Conservation (phyloP, 2,888 invertebrate genomes). For the Drosophila barbarae region DNA sequence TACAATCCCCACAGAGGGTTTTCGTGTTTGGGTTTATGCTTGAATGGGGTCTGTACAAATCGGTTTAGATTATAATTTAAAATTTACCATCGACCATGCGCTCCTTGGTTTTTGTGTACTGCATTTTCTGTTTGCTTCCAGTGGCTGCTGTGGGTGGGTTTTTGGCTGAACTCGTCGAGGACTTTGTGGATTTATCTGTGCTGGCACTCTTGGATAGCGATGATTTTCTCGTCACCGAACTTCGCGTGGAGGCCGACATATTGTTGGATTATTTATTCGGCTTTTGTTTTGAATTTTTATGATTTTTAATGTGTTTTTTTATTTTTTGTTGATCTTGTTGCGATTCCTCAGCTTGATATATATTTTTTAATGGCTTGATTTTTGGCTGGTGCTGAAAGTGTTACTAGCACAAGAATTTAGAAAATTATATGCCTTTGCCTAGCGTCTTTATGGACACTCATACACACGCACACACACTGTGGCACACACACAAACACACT, state of each 20-base stretch:
- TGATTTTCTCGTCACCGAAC: conserved; percentile 69
- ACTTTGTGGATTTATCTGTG: conserved; percentile 51
- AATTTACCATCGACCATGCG: conserved; percentile 76
- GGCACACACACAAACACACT: conserved; percentile 31
- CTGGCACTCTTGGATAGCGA: conserved; percentile 60
- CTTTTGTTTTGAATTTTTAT: conserved; percentile 38
- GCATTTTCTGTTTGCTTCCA: conserved; percentile 75
- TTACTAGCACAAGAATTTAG: conserved; percentile 67
- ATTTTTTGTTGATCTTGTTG: conserved; percentile 28
- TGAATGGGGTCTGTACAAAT: conserved; percentile 10
- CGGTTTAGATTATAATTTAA: background rate
- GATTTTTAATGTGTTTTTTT: conserved; percentile 30
- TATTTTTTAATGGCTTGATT: conserved; percentile 61
- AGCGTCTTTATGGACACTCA: conserved; percentile 44
- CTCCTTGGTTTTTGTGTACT: conserved; percentile 76
- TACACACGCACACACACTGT: conserved; percentile 24
- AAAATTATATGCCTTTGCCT: conserved; percentile 57
- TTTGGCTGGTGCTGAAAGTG: conserved; percentile 61
- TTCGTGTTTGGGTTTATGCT: conserved; percentile 16
- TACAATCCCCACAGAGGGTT: conserved; percentile 4
- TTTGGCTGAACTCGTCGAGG: conserved; percentile 47
- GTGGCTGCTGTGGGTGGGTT: conserved; percentile 42
- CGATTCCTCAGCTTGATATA: conserved; percentile 32
- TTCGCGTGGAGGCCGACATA: conserved; percentile 72
- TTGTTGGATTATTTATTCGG: conserved; percentile 50